phyloP scores from a whole-genome alignment of 2,113 vertebrate genomes.

The Nothobranchius kuhntae region DNA sequence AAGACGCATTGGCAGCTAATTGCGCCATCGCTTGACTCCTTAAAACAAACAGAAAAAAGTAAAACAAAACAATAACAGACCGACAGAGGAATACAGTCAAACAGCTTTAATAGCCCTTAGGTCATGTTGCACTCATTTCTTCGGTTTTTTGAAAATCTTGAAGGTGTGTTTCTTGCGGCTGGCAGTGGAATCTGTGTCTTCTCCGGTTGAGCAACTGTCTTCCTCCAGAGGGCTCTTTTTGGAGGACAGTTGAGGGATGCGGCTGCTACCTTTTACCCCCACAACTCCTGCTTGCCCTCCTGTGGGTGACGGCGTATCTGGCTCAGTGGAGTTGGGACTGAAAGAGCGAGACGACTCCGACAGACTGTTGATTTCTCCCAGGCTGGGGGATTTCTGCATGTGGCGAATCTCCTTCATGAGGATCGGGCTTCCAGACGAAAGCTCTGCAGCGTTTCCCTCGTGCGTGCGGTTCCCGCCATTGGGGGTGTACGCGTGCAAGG shows the following conservation, averaged over 20 bases:
- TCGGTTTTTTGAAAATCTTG: conserved; percentile 98
- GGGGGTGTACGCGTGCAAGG: conserved; percentile 70
- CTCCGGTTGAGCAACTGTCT: conserved; percentile 90
- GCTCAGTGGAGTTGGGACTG: conserved; percentile 93
- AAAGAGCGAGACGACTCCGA: conserved; percentile 91
- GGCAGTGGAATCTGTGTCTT: conserved; percentile 89
- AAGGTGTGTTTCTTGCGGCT: conserved; percentile 96
- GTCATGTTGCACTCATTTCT: conserved; percentile 80
- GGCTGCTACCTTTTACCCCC: conserved; percentile 78
- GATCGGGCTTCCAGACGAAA: conserved; percentile 83
- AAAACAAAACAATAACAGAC: background rate
- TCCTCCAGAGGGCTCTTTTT: conserved; percentile 93
- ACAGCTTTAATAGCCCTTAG: conserved; percentile 39
- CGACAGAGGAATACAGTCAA: conserved; percentile 46
- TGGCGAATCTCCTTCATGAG: conserved; percentile 83
- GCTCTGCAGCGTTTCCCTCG: conserved; percentile 76
- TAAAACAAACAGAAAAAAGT: conserved; percentile 17
- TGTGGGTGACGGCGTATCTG: conserved; percentile 88
- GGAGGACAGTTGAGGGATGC: conserved; percentile 91
- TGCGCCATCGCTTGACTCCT: conserved; percentile 49
- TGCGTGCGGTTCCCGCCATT: conserved; percentile 82
- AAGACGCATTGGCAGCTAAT: conserved; percentile 43
- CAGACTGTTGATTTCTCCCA: conserved; percentile 85
- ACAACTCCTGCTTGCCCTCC: conserved; percentile 67
- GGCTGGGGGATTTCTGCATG: conserved; percentile 85